These are phyloP conservation scores for Trachurus trachurus DNA, from an alignment of 2,797 vertebrate species.

Conservation along the genomic window DNA sequence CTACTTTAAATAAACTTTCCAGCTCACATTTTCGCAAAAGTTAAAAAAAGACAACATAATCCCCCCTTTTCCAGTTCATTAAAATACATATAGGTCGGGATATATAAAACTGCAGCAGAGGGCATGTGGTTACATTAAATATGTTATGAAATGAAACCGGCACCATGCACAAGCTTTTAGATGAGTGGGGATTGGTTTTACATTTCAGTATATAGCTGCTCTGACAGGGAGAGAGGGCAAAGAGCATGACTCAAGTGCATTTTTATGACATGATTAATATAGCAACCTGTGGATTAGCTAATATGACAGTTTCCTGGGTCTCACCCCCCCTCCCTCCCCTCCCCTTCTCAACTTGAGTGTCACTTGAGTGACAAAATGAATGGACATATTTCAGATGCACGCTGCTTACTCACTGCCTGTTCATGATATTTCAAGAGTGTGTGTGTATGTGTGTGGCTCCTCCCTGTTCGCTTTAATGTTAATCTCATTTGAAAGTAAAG, in stretches of 20 bases:
- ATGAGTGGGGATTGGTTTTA: slow-evolving; percentile 24
- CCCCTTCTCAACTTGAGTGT: neutral
- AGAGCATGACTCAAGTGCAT: slow-evolving; percentile 26
- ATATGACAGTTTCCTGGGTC: neutral
- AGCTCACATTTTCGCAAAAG: neutral
- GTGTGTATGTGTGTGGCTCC: slow-evolving; percentile 31
- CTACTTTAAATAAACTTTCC: slow-evolving; percentile 19
- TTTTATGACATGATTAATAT: slow-evolving; percentile 17
- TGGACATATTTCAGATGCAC: slow-evolving; percentile 1
- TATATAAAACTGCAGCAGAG: neutral
- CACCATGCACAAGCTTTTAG: slow-evolving; percentile 22
- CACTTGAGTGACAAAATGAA: neutral
- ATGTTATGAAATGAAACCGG: neutral
- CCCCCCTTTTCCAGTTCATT: neutral
- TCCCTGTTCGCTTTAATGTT: slow-evolving; percentile 19
- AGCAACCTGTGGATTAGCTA: slow-evolving; percentile 2
- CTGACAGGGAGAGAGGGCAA: slow-evolving; percentile 32
- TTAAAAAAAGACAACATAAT: neutral
- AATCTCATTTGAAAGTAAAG: slow-evolving; percentile 18
- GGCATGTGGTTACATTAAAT: slow-evolving; percentile 10
- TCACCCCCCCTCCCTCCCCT: too few species aligned
- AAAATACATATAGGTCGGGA: neutral
- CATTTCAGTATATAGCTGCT: neutral
- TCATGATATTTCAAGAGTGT: neutral
- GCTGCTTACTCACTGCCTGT: neutral